phyloP scores from a whole-genome alignment of 2,797 vertebrate species.

The Pygocentrus nattereri region DNA sequence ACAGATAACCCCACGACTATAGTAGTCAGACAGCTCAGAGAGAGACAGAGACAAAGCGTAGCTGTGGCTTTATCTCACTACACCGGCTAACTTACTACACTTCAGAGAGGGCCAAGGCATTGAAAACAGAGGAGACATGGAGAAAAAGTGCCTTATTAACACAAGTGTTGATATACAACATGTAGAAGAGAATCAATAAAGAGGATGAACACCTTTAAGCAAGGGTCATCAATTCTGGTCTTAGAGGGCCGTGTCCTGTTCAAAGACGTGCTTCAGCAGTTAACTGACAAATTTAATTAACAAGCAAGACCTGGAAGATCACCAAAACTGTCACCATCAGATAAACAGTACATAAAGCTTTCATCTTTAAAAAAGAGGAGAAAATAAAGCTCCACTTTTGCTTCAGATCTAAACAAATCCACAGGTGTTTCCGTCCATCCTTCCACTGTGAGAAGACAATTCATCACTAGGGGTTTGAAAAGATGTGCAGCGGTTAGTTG shows the following conservation, averaged over 20 bases:
- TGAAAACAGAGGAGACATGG: not conserved
- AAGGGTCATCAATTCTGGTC: not conserved
- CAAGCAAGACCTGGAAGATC: no score
- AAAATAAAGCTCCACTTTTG: no score
- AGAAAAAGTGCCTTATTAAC: not conserved
- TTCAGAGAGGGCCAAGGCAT: not conserved
- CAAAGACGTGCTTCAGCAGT: not conserved
- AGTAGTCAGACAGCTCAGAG: constrained; percentile 19
- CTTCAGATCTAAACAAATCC: no score
- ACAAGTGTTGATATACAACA: not conserved
- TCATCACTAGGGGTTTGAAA: no score
- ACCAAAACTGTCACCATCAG: no score
- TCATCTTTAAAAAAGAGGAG: no score
- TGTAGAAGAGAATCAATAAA: not conserved
- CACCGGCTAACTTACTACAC: not conserved
- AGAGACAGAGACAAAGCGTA: not conserved
- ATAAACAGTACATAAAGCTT: no score
- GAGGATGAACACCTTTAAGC: not conserved
- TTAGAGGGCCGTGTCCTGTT: not conserved
- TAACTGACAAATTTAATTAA: not conserved
- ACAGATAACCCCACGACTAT: constrained; percentile 35
- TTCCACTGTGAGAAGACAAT: no score
- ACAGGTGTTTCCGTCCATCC: no score
- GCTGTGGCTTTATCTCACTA: constrained; percentile 12
- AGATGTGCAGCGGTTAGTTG: no score